Evolutionary conservation across 1,140 invertebrate species (phyloP), one percentile per base, ranked within the genome.

Genomic region (Cheumatopsyche charites): DNA sequence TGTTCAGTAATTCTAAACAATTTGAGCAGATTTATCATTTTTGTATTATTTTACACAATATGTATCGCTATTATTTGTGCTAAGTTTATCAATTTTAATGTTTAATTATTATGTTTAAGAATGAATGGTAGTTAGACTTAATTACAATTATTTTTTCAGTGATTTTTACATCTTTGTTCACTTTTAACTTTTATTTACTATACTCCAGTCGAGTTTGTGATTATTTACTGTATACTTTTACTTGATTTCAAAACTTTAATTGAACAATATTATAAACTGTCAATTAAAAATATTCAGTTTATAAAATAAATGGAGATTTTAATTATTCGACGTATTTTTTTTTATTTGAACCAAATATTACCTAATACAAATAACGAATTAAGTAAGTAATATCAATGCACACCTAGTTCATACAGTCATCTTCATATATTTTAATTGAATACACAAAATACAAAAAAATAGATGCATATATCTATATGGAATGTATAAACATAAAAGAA

Each of bases 271-370:
- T 43, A 45, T 19, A 66, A 23, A 66, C 47, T 29, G 66, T 68
- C 66, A 68, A 68, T 68, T 68, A 68, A 68, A 26, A 55, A 68
- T 43, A 55, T 68, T 68, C 19, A 68, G 66, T 68, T 68, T 55
- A 45, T 66, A 66, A 66, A 66, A 66, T 66, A 66, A 66, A 66
- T 66, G 63, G 63, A 66, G 36, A 66, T 66, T 63, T n/a, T 47
- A 21, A 26, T 66, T 23, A 25, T 58, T 58, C 25, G 4, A 58
- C 55, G 2, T 47, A 47, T 15, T 47, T 47, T 13, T 13, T n/a
- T 47, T 47, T 2, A n/a, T 4, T 47, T 47, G 11, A 47, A 36
- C 3, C 9, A 36, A 4, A 36, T 4, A n/a, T n/a, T n/a, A n/a
- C n/a, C n/a, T n/a, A n/a, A n/a, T n/a, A n/a, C n/a, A n/a, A n/a